A percentile compares a stretch with the other conserved stretches of the same genome.
Conservation (phyloP, 2,797 vertebrate genomes). For the Poecile montanus region DNA sequence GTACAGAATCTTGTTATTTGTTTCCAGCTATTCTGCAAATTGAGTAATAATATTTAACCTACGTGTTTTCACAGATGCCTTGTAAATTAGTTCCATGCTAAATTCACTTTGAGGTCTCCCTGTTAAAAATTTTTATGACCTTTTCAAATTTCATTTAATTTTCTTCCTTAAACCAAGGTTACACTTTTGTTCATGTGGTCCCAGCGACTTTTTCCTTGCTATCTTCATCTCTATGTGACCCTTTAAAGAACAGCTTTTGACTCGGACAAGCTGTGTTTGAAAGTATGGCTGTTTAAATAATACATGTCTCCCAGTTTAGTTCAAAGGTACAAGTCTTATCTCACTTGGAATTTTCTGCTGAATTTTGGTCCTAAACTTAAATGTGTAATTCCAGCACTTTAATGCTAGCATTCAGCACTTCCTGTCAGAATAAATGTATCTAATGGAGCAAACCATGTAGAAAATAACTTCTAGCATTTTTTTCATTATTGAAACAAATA, state of each 20-base stretch:
- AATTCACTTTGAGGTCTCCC: not conserved
- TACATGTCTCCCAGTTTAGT: not conserved
- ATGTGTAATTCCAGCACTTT: slow-evolving; percentile 36
- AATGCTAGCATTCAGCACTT: slow-evolving; percentile 34
- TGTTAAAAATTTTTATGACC: not conserved
- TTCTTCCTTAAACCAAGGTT: not conserved
- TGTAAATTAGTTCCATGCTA: not conserved
- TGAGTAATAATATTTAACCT: not conserved
- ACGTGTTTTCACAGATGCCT: not conserved
- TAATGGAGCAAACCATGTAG: slow-evolving; percentile 62
- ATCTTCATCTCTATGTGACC: not conserved
- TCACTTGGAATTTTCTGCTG: slow-evolving; percentile 28
- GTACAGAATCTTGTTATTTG: not conserved
- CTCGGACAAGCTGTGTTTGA: not conserved
- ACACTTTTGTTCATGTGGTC: not conserved
- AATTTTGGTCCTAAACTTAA: slow-evolving; percentile 14
- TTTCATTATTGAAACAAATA: slow-evolving; percentile 56
- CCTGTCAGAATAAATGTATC: slow-evolving; percentile 57
- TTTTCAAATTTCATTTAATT: not conserved
- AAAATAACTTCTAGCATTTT: slow-evolving; percentile 67
- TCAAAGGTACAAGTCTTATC: not conserved
- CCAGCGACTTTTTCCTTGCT: not conserved
- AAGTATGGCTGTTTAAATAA: slow-evolving; percentile 22
- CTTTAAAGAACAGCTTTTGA: slow-evolving; percentile 2
- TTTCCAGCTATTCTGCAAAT: not conserved